Percentiles rank a stretch among this genome's conserved stretches.
Conservation (phyloP, 2,797 vertebrate genomes). For the Etheostoma perlongum region DNA sequence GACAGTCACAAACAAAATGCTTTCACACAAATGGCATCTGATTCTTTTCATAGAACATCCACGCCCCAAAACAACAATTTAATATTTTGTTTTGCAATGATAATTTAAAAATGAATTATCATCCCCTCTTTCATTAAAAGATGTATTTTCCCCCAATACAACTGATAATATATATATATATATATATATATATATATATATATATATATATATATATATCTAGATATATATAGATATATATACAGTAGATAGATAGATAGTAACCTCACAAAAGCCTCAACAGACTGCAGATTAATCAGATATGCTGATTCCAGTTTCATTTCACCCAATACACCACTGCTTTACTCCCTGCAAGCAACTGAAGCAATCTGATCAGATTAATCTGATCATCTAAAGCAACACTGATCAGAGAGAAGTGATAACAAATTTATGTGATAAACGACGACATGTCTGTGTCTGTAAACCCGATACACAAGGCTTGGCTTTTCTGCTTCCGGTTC, state of each 20-base stretch:
- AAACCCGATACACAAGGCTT: conserved; percentile 49
- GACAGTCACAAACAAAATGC: conserved; percentile 37
- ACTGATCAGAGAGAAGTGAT: conserved; percentile 31
- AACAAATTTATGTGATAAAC: conserved; percentile 25
- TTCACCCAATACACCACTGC: conserved; percentile 10
- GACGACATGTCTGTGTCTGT: conserved; percentile 36
- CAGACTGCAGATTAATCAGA: conserved; percentile 32
- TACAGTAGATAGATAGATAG: no score
- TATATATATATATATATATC: no score
- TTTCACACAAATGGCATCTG: conserved; percentile 12
- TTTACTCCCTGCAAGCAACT: conserved; percentile 9
- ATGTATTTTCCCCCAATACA: neutral
- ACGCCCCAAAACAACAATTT: neutral
- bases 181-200: no score
- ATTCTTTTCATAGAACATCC: neutral
- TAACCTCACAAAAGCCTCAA: conserved; percentile 20
- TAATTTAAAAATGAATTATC: neutral
- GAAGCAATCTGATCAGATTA: no score
- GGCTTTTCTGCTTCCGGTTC: conserved; percentile 33
- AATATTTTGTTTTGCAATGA: neutral
- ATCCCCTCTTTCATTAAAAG: neutral
- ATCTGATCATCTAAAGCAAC: conserved; percentile 24
- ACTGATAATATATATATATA: neutral
- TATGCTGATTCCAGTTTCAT: conserved; percentile 58
- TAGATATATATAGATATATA: no score